Evolutionary conservation across 2,888 invertebrate species (phyloP), one percentile per base, ranked within the genome.

Genomic region (Tipula confusa): DNA sequence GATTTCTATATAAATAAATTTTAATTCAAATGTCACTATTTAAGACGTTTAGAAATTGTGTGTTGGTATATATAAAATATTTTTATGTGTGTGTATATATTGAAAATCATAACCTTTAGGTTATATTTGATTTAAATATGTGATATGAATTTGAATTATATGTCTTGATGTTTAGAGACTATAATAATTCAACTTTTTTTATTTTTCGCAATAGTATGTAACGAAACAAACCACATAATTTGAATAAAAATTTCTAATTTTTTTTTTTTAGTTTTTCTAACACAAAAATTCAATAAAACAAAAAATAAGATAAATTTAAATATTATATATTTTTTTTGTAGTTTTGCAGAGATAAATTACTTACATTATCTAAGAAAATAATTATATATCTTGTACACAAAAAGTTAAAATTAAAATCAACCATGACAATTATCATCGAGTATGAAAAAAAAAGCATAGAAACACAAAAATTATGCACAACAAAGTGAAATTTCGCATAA

Each of bases 241-340:
- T 64, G 24, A 64, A 64, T 64, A 64, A 64, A 64, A 64, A 64
- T 64, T 64, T 64, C 64, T 64, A 64, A 9, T 64, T 64, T 43
- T 15, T 48, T 48, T 64, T 64, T 64, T 64, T 64, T 64, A 11
- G 24, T 24, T 64, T 64, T 64, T 64, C 64, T 24, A 64, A 64
- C 64, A 64, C 64, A 64, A 64, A 64, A 64, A 64, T 64, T 64
- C 64, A 64, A 64, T 64, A 64, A 64, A 64, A 64, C 64, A 64
- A 64, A 64, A 64, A 64, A 64, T 64, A 64, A 64, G 24, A 64
- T 64, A 64, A 64, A 64, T 64, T 64, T 64, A 64, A 64, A 64
- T 64, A 64, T 64, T 64, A n/a, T n/a, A n/a, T n/a, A n/a, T 64
- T 24, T 64, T 48, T 48, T 48, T 38, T n/a, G n/a, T 31, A 31